Percentiles rank a stretch among this genome's conserved stretches.
Evolutionary conservation across 2,888 invertebrate genomes (phyloP).

Genomic region (Callinectes sapidus): DNA sequence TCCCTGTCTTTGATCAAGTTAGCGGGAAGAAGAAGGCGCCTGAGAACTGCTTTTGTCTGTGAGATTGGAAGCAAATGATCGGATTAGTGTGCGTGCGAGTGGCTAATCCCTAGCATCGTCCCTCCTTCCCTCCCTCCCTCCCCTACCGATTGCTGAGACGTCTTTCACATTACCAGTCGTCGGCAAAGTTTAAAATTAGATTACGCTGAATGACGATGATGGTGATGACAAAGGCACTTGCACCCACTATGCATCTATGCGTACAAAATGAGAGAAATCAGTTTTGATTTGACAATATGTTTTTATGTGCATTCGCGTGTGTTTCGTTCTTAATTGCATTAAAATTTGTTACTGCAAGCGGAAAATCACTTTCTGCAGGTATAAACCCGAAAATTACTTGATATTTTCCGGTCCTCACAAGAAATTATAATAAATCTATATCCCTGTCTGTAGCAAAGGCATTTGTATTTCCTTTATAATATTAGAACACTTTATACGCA

Average conservation of each 20-base stretch:
- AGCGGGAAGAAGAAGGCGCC: neutral
- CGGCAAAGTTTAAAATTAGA: slow-evolving; percentile 9
- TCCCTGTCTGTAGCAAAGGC: no score
- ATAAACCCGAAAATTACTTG: no score
- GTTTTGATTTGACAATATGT: neutral
- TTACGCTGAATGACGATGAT: slow-evolving; percentile 15
- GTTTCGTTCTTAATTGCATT: neutral
- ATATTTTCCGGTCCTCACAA: no score
- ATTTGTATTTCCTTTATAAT: no score
- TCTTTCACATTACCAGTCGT: slow-evolving; percentile 15
- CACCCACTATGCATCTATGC: neutral
- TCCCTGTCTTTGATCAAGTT: neutral
- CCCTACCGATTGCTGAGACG: neutral
- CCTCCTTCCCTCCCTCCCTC: neutral
- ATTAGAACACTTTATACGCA: no score
- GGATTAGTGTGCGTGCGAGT: slow-evolving; percentile 8
- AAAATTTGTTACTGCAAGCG: no score
- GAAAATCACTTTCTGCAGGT: no score
- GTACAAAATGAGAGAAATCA: neutral
- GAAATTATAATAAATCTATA: no score
- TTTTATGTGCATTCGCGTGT: neutral
- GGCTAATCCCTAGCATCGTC: neutral
- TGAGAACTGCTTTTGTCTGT: slow-evolving; percentile 27
- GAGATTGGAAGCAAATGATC: slow-evolving; percentile 31
- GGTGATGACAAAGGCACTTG: neutral